Conservation (phyloP, 2,888 invertebrate species). For the Megamerina dolium region DNA sequence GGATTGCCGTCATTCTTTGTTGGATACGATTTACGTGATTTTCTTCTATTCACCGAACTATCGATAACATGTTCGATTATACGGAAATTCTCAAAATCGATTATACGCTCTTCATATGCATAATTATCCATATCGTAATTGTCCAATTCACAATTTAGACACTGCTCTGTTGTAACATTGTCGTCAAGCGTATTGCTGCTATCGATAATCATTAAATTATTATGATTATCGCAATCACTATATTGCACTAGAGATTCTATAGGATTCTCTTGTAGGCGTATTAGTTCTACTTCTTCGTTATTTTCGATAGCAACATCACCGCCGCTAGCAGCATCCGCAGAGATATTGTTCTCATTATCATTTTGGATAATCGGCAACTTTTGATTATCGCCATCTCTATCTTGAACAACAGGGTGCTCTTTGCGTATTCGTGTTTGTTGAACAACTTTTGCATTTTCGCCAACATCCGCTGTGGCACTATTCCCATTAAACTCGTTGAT, state of each 20-base stretch:
- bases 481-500: not conserved
- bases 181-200: not conserved
- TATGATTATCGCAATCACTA: too few species aligned
- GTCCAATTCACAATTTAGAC: conserved; percentile 12
- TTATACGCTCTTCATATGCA: conserved; percentile 28
- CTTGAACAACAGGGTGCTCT: too few species aligned
- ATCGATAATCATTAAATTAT: too few species aligned
- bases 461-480: too few species aligned
- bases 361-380: too few species aligned
- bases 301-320: not conserved
- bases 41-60: conserved; percentile 18
- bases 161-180: not conserved
- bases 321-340: too few species aligned
- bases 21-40: too few species aligned
- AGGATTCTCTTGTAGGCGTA: not conserved
- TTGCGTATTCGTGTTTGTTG: too few species aligned
- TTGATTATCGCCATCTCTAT: too few species aligned
- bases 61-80: conserved; percentile 43
- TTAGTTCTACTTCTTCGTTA: not conserved
- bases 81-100: conserved; percentile 39
- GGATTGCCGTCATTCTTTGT: not conserved
- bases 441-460: too few species aligned
- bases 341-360: too few species aligned
- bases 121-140: conserved; percentile 18
- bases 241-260: not conserved